These are phyloP conservation scores for Pollenia amentaria DNA, from an alignment of 2,888 invertebrate genomes.

Conservation along the genomic window DNA sequence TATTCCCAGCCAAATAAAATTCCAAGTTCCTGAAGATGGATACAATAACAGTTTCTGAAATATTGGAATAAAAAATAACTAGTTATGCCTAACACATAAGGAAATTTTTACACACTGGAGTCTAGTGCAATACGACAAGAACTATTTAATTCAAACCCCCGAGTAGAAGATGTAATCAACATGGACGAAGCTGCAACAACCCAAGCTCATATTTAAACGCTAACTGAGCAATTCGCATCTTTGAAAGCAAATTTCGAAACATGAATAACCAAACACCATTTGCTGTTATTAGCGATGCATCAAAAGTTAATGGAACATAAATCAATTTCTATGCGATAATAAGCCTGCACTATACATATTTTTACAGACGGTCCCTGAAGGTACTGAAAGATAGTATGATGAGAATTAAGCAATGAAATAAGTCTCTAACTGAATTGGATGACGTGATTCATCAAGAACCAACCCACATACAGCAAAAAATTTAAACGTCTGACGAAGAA, in stretches of 20 bases:
- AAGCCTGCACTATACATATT: too few relatives aligned
- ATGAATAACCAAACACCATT: slow-evolving; percentile 1
- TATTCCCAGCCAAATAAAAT: slow-evolving; percentile 8
- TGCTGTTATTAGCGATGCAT: slow-evolving; percentile 6
- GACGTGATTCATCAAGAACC: neutral
- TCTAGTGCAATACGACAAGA: too few relatives aligned
- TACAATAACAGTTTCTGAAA: neutral
- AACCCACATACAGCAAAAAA: neutral
- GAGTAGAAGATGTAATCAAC: neutral
- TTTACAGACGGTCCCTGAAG: neutral
- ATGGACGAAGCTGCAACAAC: neutral
- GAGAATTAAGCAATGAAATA: slow-evolving; percentile 1
- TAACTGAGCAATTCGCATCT: neutral
- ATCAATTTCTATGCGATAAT: slow-evolving; percentile 1
- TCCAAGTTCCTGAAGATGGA: neutral
- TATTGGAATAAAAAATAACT: neutral
- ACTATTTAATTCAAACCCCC: neutral
- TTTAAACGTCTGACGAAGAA: neutral
- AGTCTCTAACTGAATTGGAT: neutral
- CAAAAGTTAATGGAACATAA: neutral
- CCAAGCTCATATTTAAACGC: neutral
- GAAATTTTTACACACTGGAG: too few relatives aligned
- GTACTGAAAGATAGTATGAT: neutral
- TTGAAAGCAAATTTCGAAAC: neutral
- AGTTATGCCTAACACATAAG: too few relatives aligned